phyloP scores from a whole-genome alignment of 2,888 invertebrate genomes.

The Drosophila acutilabella region DNA sequence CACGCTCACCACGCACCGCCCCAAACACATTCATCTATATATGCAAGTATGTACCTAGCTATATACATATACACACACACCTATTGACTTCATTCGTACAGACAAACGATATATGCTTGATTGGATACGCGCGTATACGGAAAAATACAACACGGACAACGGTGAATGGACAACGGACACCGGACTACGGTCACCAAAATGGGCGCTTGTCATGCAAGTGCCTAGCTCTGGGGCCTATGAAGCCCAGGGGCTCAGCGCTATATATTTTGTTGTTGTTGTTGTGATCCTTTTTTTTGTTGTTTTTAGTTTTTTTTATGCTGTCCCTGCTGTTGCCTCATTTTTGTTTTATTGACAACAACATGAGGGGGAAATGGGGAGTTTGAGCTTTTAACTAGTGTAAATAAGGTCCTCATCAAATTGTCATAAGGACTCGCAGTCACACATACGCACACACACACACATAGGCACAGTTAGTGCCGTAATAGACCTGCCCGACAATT shows the following conservation, averaged over 20 bases:
- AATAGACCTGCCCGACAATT: constrained; percentile 68
- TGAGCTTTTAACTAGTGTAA: constrained; percentile 83
- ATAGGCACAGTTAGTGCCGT: constrained; percentile 43
- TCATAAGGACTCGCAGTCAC: constrained; percentile 77
- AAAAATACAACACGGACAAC: constrained; percentile 65
- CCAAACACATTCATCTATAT: constrained; percentile 32
- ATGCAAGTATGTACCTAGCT: constrained; percentile 4
- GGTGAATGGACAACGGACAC: constrained; percentile 59
- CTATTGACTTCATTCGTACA: constrained; percentile 17
- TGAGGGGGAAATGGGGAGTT: constrained; percentile 25
- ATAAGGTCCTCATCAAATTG: constrained; percentile 82
- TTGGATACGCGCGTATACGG: constrained; percentile 79
- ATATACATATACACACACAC: constrained; percentile 29
- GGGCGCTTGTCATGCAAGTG: constrained; percentile 73
- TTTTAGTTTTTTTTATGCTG: constrained; percentile 37
- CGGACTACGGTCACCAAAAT: constrained; percentile 68
- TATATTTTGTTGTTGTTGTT: constrained; percentile 9
- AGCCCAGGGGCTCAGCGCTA: constrained; percentile 12
- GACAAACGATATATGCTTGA: constrained; percentile 74
- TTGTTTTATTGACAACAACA: constrained; percentile 75
- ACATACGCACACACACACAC: constrained; percentile 38
- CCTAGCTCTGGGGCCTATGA: constrained; percentile 41
- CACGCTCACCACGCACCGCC: constrained; percentile 72
- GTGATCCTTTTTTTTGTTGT: constrained; percentile 10
- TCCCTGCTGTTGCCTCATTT: constrained; percentile 55